Percentiles rank a stretch among this genome's conserved stretches.
phyloP scores from a whole-genome alignment of 2,888 invertebrate genomes.

The Physocephala rufipes region DNA sequence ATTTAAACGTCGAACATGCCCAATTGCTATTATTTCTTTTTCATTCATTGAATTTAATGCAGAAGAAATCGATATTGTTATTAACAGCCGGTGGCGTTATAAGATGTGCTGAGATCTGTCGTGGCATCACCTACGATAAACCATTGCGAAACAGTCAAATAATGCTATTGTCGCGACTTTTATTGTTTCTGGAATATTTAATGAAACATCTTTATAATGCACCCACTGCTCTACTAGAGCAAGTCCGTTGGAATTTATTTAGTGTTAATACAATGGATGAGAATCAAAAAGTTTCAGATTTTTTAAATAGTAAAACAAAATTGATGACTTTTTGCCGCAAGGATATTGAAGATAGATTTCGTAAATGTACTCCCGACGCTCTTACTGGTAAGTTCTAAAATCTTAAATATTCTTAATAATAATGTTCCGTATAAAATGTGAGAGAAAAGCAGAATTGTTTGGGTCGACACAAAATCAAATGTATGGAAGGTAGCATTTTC shows the following conservation, averaged over 20 bases:
- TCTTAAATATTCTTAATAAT: too few species aligned
- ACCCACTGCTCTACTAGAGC: slow-evolving; percentile 84
- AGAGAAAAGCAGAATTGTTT: too few species aligned
- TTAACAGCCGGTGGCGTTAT: slow-evolving; percentile 81
- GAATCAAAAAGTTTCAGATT: slow-evolving; percentile 68
- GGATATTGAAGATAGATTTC: slow-evolving; percentile 80
- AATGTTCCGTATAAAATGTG: too few species aligned
- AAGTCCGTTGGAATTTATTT: slow-evolving; percentile 87
- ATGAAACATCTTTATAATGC: slow-evolving; percentile 96
- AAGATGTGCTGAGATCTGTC: slow-evolving; percentile 73
- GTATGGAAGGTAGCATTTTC: too few species aligned
- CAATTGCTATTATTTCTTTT: slow-evolving; percentile 92
- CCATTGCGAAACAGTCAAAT: slow-evolving; percentile 72
- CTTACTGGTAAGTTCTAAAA: slow-evolving; percentile 54
- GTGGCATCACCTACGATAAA: slow-evolving; percentile 63
- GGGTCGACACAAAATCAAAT: too few species aligned
- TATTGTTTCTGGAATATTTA: slow-evolving; percentile 90
- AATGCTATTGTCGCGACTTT: slow-evolving; percentile 81
- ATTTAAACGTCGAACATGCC: slow-evolving; percentile 95
- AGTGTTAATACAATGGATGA: slow-evolving; percentile 71
- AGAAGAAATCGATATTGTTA: slow-evolving; percentile 92
- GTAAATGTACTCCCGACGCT: slow-evolving; percentile 68
- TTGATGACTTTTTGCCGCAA: slow-evolving; percentile 75
- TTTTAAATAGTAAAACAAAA: slow-evolving; percentile 68
- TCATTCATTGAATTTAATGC: slow-evolving; percentile 94